A percentile compares a stretch with the other conserved stretches of the same genome.
phyloP scores from a whole-genome alignment of 2,797 vertebrate genomes.

The Sarcoramphus papa region DNA sequence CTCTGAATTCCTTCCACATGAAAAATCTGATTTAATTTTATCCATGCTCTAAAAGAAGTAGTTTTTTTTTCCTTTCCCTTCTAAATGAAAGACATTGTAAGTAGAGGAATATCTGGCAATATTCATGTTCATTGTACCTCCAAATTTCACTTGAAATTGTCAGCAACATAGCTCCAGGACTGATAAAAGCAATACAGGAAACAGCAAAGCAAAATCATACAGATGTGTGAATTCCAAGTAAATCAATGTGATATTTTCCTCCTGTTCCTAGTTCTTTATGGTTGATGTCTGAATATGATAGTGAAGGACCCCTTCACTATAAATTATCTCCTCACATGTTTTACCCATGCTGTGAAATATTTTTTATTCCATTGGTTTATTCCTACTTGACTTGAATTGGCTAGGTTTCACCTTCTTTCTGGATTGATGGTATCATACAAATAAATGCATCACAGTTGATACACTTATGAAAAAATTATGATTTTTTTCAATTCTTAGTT shows the following conservation, averaged over 20 bases:
- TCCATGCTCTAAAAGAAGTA: background rate
- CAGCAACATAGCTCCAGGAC: background rate
- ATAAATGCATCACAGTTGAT: background rate
- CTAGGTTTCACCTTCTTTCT: background rate
- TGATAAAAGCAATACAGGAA: background rate
- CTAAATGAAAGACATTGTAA: background rate
- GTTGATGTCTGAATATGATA: background rate
- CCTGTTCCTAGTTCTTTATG: background rate
- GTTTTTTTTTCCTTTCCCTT: background rate
- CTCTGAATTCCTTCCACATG: background rate
- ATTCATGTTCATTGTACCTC: background rate
- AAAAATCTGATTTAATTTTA: conserved; percentile 10
- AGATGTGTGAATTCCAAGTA: background rate
- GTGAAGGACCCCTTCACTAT: background rate
- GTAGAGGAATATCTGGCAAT: background rate
- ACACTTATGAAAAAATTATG: background rate
- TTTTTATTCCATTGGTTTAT: background rate
- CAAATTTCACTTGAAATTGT: conserved; percentile 4
- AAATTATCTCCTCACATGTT: background rate
- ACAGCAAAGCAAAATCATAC: background rate
- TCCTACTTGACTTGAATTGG: background rate
- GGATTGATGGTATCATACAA: background rate
- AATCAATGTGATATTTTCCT: background rate
- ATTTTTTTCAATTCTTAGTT: background rate
- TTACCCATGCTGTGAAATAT: background rate